A percentile compares a stretch with the other conserved stretches of the same genome.
phyloP scores from a whole-genome alignment of 2,113 vertebrate species.

The Phrynosoma blainvillii region DNA sequence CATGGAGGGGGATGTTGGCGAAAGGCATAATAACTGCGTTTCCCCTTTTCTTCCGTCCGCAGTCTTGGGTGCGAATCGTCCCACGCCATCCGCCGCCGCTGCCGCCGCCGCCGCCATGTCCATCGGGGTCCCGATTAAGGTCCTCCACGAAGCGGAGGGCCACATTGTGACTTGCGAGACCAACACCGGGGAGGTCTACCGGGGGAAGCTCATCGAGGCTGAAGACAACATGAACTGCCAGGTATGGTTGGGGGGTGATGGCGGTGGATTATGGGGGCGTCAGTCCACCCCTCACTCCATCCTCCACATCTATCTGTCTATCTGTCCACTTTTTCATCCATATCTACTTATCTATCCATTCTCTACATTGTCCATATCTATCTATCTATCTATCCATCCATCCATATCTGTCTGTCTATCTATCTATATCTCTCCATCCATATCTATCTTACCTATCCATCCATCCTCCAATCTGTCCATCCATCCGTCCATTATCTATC shows the following conservation, averaged over 20 bases:
- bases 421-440: no score
- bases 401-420: no score
- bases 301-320: neutral
- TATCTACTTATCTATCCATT: neutral
- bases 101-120: conserved; percentile 83
- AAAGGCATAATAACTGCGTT: no score
- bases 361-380: no score
- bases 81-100: neutral
- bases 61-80: no score
- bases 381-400: no score
- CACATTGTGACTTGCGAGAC: conserved; percentile 98
- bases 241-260: conserved; percentile 67
- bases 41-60: neutral
- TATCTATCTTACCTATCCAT: no score
- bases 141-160: conserved; percentile 97
- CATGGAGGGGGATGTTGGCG: no score
- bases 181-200: conserved; percentile 95
- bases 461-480: no score
- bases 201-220: conserved; percentile 95
- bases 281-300: neutral
- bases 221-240: conserved; percentile 99
- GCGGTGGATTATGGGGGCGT: no score
- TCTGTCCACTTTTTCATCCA: no score
- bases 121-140: conserved; percentile 96
- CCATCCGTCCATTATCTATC: no score